A percentile compares a stretch with the other conserved stretches of the same genome.
phyloP scores from a whole-genome alignment of 2,888 invertebrate species.

The Drosophila yooni region DNA sequence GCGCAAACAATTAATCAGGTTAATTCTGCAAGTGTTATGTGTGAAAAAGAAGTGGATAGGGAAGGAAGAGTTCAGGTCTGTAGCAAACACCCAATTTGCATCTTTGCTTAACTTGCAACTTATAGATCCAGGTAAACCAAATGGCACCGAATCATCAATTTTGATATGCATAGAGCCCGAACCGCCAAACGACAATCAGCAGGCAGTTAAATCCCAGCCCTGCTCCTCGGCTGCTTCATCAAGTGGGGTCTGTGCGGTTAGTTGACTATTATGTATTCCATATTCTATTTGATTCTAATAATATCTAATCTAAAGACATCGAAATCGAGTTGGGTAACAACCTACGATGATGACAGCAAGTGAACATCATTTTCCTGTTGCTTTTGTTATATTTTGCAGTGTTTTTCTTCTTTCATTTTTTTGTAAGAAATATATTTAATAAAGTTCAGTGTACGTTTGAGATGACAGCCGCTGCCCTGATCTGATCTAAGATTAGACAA shows the following conservation, averaged over 20 bases:
- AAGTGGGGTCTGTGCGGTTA: constrained; percentile 21
- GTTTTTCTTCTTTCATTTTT: constrained; percentile 13
- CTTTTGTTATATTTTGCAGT: constrained; percentile 7
- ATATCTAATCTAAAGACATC: constrained; percentile 17
- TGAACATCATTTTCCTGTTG: constrained; percentile 19
- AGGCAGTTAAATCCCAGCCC: neutral
- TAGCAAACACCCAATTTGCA: neutral
- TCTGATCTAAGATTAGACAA: constrained; percentile 19
- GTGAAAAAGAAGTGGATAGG: neutral
- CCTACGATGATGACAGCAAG: constrained; percentile 40
- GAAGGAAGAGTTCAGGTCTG: constrained; percentile 3
- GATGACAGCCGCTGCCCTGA: neutral
- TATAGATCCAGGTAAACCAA: constrained; percentile 3
- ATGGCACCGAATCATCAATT: neutral
- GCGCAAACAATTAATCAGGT: neutral
- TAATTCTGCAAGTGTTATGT: neutral
- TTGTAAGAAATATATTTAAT: constrained; percentile 48
- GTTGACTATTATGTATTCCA: neutral
- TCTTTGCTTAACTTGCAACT: neutral
- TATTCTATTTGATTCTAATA: neutral
- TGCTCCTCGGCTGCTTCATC: neutral
- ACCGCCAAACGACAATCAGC: neutral
- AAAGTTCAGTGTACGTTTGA: constrained; percentile 46
- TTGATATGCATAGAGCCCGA: neutral
- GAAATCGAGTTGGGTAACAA: constrained; percentile 44